Base-by-base conservation (phyloP, 2,888 invertebrate species). In the Drosophila dives region DNA sequence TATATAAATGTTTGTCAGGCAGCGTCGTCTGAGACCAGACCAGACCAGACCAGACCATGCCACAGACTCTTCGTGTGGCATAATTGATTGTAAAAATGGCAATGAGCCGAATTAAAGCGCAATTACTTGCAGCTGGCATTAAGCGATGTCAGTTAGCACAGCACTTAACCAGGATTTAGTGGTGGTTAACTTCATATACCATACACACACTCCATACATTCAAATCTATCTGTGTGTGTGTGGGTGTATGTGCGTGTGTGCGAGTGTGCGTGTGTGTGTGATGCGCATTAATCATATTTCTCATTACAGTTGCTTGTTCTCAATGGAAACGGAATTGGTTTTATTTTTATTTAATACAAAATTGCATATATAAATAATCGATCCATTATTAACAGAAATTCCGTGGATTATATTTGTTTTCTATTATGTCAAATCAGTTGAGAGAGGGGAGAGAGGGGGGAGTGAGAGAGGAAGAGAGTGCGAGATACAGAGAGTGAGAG, bases 51-150 rank as follows among this genome's bases (percentile, higher is more conserved):
- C 58, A 5, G 33, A 51, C 51, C 23, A 29, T 29, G 29, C 29
- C 29, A 29, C 29, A 29, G n/a, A 23, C 6, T 29, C 33, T 59
- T 56, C 29, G 51, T 36, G 23, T 53, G 66, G 67, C 80, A 88
- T 90, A 86, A 90, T 90, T 90, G 90, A 83, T 87, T 87, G 89
- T 89, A 90, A 87, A 86, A 89, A 81, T 80, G 90, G 79, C 86
- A 90, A 88, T 86, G 88, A 88, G 86, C 75, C 86, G 76, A 70
- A 83, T 90, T 90, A 90, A 86, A 88, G 72, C 72, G 70, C 88
- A 86, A 90, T 86, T 86, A 88, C 83, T 90, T 90, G 88, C 88
- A 90, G 88, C 72, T 78, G 77, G 69, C 89, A 78, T 83, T 86
- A 78, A 74, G 71, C 74, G 64, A 78, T 77, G 81, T 80, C 78